phyloP scores from a whole-genome alignment of 1,140 invertebrate species.

The Acromyrmex echinatior region DNA sequence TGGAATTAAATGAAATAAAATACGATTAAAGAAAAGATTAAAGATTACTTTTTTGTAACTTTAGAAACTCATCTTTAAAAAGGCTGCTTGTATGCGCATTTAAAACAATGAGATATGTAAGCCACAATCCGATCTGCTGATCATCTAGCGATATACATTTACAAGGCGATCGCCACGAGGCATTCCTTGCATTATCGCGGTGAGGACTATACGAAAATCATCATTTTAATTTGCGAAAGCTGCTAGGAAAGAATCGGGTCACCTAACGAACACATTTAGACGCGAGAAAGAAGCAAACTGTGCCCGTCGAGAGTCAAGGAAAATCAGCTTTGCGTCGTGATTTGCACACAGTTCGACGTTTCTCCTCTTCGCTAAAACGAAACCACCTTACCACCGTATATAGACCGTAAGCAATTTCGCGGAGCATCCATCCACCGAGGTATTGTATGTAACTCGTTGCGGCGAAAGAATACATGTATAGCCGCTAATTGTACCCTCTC shows the following conservation, averaged over 20 bases:
- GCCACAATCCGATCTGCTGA: not conserved
- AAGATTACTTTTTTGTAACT: not conserved
- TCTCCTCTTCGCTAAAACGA: conserved; percentile 47
- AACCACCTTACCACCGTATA: conserved; percentile 43
- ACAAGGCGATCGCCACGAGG: not conserved
- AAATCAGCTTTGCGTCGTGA: not conserved
- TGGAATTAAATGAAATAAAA: not conserved
- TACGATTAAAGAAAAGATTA: not conserved
- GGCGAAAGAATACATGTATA: not conserved
- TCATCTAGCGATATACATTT: not conserved
- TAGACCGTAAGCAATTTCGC: conserved; percentile 61
- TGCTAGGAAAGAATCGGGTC: not conserved
- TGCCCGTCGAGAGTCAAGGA: conserved; percentile 3
- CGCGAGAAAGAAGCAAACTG: not conserved
- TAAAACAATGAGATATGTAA: not conserved
- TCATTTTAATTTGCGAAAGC: conserved; percentile 12
- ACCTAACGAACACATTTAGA: not conserved
- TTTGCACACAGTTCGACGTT: conserved; percentile 49
- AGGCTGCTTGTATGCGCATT: not conserved
- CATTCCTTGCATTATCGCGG: not conserved
- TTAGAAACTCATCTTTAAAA: not conserved
- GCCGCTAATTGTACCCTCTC: conserved; percentile 44
- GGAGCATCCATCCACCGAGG: conserved; percentile 31
- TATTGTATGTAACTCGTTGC: conserved; percentile 33
- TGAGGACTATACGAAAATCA: not conserved